A percentile compares a stretch with the other conserved stretches of the same genome.
Evolutionary conservation across 2,113 vertebrate genomes (phyloP).

Genomic region (Siniperca knerii): DNA sequence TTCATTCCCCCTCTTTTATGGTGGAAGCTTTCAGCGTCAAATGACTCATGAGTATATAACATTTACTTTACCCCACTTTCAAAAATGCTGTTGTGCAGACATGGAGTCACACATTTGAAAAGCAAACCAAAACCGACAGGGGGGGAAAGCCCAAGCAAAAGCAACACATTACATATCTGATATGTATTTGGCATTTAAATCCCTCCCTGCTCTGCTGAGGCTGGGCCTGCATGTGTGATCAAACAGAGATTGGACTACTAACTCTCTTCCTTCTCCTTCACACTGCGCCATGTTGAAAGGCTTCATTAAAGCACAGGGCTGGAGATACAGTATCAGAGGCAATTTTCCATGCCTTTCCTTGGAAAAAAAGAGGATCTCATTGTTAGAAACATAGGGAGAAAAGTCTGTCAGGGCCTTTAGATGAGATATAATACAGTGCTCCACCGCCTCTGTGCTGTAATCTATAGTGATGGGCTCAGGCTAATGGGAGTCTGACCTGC

Average conservation of each 20-base stretch:
- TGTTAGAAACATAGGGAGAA: constrained; percentile 73
- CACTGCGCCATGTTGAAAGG: constrained; percentile 64
- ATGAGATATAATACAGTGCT: constrained; percentile 79
- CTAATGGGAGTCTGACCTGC: constrained; percentile 82
- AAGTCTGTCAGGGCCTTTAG: constrained; percentile 69
- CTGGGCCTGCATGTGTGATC: constrained; percentile 67
- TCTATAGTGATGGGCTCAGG: constrained; percentile 70
- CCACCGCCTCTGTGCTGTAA: constrained; percentile 68
- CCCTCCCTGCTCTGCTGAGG: constrained; percentile 32
- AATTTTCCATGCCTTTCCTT: constrained; percentile 78
- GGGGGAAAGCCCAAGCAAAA: background rate
- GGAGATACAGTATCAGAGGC: constrained; percentile 77
- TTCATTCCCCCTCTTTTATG: background rate
- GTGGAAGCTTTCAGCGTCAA: constrained; percentile 8
- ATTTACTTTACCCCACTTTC: constrained; percentile 41
- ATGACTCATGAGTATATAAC: constrained; percentile 41
- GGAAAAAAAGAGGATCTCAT: constrained; percentile 70
- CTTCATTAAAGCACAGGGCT: constrained; percentile 80
- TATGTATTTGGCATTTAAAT: constrained; percentile 67
- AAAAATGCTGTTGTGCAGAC: constrained; percentile 15
- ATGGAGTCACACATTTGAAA: constrained; percentile 9
- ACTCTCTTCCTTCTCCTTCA: constrained; percentile 45
- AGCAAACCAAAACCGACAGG: background rate
- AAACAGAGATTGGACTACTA: constrained; percentile 63
- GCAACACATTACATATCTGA: constrained; percentile 44